These are phyloP conservation scores for Ranitomeya variabilis DNA, from an alignment of 2,113 vertebrate species.

Conservation along the genomic window DNA sequence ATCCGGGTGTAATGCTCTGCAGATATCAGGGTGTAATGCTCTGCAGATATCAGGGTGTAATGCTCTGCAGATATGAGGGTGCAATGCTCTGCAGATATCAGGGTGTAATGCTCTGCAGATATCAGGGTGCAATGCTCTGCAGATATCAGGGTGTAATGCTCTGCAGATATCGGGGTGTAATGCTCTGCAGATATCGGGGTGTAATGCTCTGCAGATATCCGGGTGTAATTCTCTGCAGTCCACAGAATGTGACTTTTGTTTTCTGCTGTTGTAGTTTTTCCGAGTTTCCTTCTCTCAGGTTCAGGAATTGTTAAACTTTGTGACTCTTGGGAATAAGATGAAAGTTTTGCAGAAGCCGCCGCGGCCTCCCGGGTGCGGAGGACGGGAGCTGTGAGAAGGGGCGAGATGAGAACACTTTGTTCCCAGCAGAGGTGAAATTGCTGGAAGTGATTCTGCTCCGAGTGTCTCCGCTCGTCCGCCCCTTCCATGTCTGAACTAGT, in stretches of 20 bases:
- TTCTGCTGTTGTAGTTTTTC: neutral
- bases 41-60: too few relatives aligned
- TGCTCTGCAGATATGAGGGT: too few relatives aligned
- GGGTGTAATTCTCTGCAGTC: neutral
- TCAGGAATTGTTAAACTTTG: neutral
- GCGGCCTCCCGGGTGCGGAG: neutral
- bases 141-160: too few relatives aligned
- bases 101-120: too few relatives aligned
- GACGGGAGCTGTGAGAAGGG: neutral
- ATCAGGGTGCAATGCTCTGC: too few relatives aligned
- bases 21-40: too few relatives aligned
- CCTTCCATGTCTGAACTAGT: conserved; percentile 26
- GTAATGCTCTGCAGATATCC: too few relatives aligned
- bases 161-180: too few relatives aligned
- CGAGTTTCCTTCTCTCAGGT: neutral
- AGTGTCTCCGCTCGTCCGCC: neutral
- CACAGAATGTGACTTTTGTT: too few relatives aligned
- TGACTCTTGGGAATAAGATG: neutral
- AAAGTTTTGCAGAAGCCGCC: neutral
- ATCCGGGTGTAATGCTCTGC: too few relatives aligned
- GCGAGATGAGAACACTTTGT: neutral
- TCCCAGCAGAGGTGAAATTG: neutral
- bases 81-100: too few relatives aligned
- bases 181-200: too few relatives aligned
- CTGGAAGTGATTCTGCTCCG: conserved; percentile 12